phyloP scores from a whole-genome alignment of 2,113 vertebrate genomes.

The Phaethornis superciliosus region DNA sequence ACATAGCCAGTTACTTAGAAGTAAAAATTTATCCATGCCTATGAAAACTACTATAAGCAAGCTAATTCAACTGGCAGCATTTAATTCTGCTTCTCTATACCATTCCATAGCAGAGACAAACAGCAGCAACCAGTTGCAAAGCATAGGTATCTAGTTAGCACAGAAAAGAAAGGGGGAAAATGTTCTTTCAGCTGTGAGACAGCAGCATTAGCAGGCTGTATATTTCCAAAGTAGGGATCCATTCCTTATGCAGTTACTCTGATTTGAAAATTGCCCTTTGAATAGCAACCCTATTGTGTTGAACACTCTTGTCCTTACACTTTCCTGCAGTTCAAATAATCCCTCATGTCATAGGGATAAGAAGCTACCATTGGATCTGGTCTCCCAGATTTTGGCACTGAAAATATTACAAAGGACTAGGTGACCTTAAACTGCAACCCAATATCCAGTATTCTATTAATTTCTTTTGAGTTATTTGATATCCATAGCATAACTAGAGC shows the following conservation, averaged over 20 bases:
- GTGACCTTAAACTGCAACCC: neutral
- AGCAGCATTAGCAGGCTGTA: neutral
- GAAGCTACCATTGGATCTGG: neutral
- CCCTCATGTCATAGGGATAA: neutral
- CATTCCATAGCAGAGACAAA: neutral
- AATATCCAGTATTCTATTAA: neutral
- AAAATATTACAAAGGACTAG: neutral
- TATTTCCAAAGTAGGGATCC: neutral
- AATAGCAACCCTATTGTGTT: rapidly evolving
- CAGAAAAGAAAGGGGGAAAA: neutral
- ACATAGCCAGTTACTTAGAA: neutral
- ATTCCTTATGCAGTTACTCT: neutral
- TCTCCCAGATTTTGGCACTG: neutral
- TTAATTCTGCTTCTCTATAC: neutral
- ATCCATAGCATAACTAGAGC: neutral
- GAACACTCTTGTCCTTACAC: neutral
- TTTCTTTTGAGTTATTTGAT: neutral
- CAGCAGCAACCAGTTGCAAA: neutral
- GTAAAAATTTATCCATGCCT: neutral
- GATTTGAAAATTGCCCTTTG: neutral
- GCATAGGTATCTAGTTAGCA: neutral
- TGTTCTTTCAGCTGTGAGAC: rapidly evolving
- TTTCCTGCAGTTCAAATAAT: neutral
- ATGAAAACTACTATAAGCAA: neutral
- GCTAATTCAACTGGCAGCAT: neutral